These are phyloP conservation scores for Agelastica alni DNA, from an alignment of 2,888 invertebrate genomes.

Conservation along the genomic window DNA sequence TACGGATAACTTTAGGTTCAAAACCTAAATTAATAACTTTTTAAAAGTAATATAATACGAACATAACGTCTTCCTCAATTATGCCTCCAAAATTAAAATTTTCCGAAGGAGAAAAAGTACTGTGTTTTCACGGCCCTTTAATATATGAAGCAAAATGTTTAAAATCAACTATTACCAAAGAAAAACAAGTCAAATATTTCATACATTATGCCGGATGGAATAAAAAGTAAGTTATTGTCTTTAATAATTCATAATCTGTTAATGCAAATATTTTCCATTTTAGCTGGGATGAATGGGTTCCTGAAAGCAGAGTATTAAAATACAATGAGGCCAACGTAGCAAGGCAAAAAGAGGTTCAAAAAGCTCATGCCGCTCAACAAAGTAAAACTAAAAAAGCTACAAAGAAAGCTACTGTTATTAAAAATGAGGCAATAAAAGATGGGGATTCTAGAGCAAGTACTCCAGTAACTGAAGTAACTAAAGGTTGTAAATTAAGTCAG, in stretches of 20 bases:
- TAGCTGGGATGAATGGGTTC: conserved; percentile 92
- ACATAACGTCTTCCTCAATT: conserved; percentile 13
- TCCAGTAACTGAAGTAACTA: conserved; percentile 55
- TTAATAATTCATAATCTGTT: background rate
- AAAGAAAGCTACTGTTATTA: conserved; percentile 39
- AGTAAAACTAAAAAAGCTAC: conserved; percentile 64
- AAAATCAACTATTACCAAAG: conserved; percentile 79
- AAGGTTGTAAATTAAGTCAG: no score
- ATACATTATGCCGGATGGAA: conserved; percentile 99
- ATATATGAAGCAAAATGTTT: conserved; percentile 97
- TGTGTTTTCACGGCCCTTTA: conserved; percentile 95
- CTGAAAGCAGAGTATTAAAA: conserved; percentile 86
- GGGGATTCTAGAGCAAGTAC: conserved; percentile 68
- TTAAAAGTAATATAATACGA: background rate
- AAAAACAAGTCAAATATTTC: conserved; percentile 86
- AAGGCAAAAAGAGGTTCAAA: conserved; percentile 83
- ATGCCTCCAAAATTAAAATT: conserved; percentile 51
- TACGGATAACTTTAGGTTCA: background rate
- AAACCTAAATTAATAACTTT: background rate
- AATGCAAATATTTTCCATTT: no score
- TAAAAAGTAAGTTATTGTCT: conserved; percentile 75
- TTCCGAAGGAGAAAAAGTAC: conserved; percentile 72
- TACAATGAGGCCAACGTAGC: conserved; percentile 88
- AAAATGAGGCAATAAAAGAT: conserved; percentile 54
- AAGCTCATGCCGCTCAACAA: conserved; percentile 76